phyloP scores from a whole-genome alignment of 1,140 invertebrate genomes.

The Papilio glaucus region DNA sequence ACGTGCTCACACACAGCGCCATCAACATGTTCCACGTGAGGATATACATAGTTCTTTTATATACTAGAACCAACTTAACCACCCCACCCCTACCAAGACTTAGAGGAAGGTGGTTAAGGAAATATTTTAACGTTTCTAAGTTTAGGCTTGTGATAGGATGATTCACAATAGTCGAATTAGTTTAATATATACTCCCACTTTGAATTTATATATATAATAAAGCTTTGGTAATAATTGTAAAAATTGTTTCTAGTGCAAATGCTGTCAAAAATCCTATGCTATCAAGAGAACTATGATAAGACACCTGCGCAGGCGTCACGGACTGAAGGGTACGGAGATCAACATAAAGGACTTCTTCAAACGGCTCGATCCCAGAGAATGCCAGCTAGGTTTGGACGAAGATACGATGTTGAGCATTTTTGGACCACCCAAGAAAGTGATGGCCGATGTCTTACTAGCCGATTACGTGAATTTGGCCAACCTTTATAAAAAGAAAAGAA shows the following conservation, averaged over 20 bases:
- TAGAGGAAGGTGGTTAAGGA: too few species aligned
- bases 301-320: conserved; percentile 72
- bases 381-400: conserved; percentile 71
- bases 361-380: conserved; percentile 70
- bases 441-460: conserved; percentile 48
- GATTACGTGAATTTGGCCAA: conserved; percentile 61
- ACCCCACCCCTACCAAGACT: too few species aligned
- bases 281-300: conserved; percentile 72
- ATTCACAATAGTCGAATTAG: too few species aligned
- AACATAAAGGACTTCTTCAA: conserved; percentile 65
- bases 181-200: too few species aligned
- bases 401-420: conserved; percentile 71
- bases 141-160: too few species aligned
- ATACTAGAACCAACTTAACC: too few species aligned
- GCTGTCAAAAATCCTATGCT: conserved; percentile 73
- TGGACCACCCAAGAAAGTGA: conserved; percentile 63
- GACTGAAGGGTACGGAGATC: conserved; percentile 55
- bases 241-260: conserved; percentile 69
- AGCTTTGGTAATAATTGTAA: background rate
- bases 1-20: conserved; percentile 72
- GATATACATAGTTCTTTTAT: conserved; percentile 11
- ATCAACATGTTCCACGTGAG: conserved; percentile 66
- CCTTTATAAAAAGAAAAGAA: background rate
- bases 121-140: too few species aligned
- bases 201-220: too few species aligned